A percentile compares a stretch with the other conserved stretches of the same genome.
phyloP scores from a whole-genome alignment of 2,797 vertebrate species.

The Naso thynnoides region DNA sequence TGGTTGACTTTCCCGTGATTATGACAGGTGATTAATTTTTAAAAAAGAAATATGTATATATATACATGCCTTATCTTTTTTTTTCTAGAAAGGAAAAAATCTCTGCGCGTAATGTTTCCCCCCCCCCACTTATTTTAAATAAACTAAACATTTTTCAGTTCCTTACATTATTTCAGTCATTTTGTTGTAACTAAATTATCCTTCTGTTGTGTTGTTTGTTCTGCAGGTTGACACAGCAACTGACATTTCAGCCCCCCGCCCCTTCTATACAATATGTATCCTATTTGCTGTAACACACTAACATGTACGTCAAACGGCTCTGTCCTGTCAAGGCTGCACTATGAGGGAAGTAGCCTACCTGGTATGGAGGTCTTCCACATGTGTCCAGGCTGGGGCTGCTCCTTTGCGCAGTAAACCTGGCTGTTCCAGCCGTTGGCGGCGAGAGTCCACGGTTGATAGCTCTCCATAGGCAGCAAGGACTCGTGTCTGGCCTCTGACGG shows the following conservation, averaged over 20 bases:
- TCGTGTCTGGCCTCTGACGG: conserved; percentile 95
- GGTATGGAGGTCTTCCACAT: conserved; percentile 96
- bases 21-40: neutral
- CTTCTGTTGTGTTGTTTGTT: neutral
- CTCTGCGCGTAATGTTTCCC: too few species aligned
- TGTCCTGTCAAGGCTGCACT: conserved; percentile 6
- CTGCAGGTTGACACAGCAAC: conserved; percentile 9
- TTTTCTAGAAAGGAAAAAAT: too few species aligned
- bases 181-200: neutral
- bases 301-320: conserved; percentile 21
- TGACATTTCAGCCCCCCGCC: neutral
- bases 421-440: conserved; percentile 95
- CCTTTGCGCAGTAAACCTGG: conserved; percentile 97
- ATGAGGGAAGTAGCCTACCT: conserved; percentile 82
- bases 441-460: conserved; percentile 96
- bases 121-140: neutral
- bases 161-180: neutral
- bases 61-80: too few species aligned
- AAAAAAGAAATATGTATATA: neutral
- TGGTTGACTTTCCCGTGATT: neutral
- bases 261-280: neutral
- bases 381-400: conserved; percentile 93
- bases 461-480: conserved; percentile 93
- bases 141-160: neutral
- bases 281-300: neutral